phyloP scores from a whole-genome alignment of 1,140 invertebrate species.

The Drosophila sp. region DNA sequence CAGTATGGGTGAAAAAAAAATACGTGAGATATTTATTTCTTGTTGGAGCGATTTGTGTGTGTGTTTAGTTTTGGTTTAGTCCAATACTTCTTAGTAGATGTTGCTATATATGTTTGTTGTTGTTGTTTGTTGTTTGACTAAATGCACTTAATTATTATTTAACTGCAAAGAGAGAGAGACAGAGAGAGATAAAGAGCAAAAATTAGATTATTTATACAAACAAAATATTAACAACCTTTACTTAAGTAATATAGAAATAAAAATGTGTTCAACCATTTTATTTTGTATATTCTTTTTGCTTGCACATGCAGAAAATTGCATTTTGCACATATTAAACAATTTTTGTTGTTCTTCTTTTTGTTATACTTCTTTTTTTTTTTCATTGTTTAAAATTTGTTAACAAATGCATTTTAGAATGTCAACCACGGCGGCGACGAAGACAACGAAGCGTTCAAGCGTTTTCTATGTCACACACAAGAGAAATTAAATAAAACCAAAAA shows the following conservation, averaged over 20 bases:
- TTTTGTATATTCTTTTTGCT: conserved; percentile 15
- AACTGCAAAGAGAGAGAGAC: conserved; percentile 49
- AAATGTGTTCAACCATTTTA: conserved; percentile 3
- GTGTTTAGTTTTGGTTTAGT: neutral
- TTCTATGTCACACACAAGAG: conserved; percentile 69
- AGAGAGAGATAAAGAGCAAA: conserved; percentile 5
- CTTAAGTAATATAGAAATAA: neutral
- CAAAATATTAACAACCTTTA: too few species aligned
- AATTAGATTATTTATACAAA: conserved; percentile 15
- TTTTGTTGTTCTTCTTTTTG: conserved; percentile 13
- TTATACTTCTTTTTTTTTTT: neutral
- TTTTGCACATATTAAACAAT: conserved; percentile 9
- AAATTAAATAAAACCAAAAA: conserved; percentile 33
- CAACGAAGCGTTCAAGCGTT: conserved; percentile 27
- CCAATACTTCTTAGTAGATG: neutral
- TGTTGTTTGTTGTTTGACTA: conserved; percentile 31
- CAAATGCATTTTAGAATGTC: conserved; percentile 79
- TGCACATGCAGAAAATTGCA: neutral
- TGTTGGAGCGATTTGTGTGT: neutral
- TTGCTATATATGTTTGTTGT: conserved; percentile 20
- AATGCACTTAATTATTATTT: conserved; percentile 49
- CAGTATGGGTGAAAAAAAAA: conserved; percentile 21
- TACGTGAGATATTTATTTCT: conserved; percentile 10
- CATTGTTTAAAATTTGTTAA: conserved; percentile 77
- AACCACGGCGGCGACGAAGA: conserved; percentile 68